A percentile compares a stretch with the other conserved stretches of the same genome.
Evolutionary conservation across 1,140 invertebrate genomes (phyloP).

Genomic region (Drosophila tropicalis): DNA sequence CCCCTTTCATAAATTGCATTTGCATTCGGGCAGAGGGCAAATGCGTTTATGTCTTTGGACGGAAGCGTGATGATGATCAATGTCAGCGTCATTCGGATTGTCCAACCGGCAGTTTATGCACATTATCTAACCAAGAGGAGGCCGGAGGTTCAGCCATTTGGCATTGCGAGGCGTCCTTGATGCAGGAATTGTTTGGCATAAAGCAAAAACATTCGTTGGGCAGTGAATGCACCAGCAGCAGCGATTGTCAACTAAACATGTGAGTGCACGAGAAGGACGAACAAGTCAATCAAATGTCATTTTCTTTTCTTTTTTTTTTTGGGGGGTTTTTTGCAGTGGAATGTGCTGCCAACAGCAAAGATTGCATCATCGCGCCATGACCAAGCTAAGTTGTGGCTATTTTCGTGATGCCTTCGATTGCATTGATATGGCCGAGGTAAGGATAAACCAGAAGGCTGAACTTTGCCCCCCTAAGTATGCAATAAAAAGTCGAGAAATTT

Average conservation of each 20-base stretch:
- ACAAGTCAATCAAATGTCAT: neutral
- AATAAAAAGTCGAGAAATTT: too few species aligned
- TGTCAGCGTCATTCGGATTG: conserved; percentile 90
- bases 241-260: conserved; percentile 92
- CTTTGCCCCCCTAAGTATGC: too few species aligned
- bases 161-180: conserved; percentile 87
- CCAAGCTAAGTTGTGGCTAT: conserved; percentile 93
- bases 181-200: conserved; percentile 56
- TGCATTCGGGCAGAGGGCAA: conserved; percentile 84
- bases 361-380: conserved; percentile 89
- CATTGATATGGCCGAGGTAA: conserved; percentile 86
- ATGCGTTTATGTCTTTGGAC: conserved; percentile 89
- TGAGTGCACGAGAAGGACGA: conserved; percentile 30
- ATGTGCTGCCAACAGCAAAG: conserved; percentile 94
- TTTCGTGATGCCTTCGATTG: conserved; percentile 95
- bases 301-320: too few species aligned
- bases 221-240: conserved; percentile 92
- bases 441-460: too few species aligned
- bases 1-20: neutral
- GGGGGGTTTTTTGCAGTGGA: conserved; percentile 84
- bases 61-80: conserved; percentile 87
- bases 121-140: conserved; percentile 86
- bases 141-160: conserved; percentile 84
- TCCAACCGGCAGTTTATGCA: conserved; percentile 89
- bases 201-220: conserved; percentile 89